Evolutionary conservation across 2,797 vertebrate genomes (phyloP).

Genomic region (Molossus molossus): DNA sequence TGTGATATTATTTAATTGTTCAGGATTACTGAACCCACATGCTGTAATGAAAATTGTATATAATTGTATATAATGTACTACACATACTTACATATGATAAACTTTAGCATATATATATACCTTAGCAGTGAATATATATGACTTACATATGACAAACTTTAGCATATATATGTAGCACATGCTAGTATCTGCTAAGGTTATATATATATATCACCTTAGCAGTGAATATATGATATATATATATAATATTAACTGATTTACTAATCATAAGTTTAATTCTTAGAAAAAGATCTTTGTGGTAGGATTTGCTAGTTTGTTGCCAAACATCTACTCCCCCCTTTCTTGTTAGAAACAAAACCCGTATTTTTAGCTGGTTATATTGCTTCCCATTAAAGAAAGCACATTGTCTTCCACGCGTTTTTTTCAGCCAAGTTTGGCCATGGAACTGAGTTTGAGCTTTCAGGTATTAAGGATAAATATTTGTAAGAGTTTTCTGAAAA

Average conservation of each 20-base stretch:
- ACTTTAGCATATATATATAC: neutral
- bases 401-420: neutral
- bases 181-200: conserved; percentile 10
- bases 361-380: neutral
- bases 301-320: conserved; percentile 31
- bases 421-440: neutral
- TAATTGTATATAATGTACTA: conserved; percentile 21
- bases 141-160: neutral
- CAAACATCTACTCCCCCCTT: neutral
- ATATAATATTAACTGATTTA: neutral
- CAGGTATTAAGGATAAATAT: conserved; percentile 34
- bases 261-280: conserved; percentile 27
- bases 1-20: neutral
- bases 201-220: neutral
- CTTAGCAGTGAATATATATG: too few relatives aligned
- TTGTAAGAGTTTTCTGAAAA: conserved; percentile 43
- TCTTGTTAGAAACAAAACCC: conserved; percentile 45
- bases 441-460: conserved; percentile 46
- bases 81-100: neutral
- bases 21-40: neutral
- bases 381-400: conserved; percentile 29
- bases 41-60: neutral
- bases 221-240: too few relatives aligned
- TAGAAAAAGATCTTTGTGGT: conserved; percentile 41
- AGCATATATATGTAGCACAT: neutral